Evolutionary conservation across 1,140 invertebrate species (phyloP), one percentile per base, ranked within the genome.

Genomic region (Delia radicum): DNA sequence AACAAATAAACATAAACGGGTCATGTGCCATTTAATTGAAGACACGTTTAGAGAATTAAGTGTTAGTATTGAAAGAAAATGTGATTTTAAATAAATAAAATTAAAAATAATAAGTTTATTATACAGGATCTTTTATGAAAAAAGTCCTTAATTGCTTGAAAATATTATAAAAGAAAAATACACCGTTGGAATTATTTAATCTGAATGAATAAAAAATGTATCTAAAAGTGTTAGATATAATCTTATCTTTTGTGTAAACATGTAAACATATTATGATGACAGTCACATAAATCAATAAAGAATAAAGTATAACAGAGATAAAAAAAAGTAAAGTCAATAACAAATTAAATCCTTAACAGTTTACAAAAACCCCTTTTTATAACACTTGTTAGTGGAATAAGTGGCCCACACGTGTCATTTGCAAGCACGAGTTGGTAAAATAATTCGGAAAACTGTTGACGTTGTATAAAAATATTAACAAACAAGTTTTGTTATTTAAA

Each of bases 11-110:
- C 6, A 33, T 18, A 67, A 31, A 33, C 8, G 29, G n/a, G 29
- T 12, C 65, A 33, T 69, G 65, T 69, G 65, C 15, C 29, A 18
- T 2, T 33, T 69, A 69, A 69, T 37, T 33, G 65, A 2, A 21
- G 65, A 18, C 65, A 69, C 65, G 65, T 69, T 69, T 69, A 13
- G 10, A 7, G 65, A 69, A 69, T 69, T 69, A 69, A 37, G 65
- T 69, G 65, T 2, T 29, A 65, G 4, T 15, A 15, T 42, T 24
- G 4, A 61, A 61, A 61, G 55, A 65, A 65, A 29, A 27, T 29
- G 13, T 12, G 28, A 65, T 29, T 28, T 29, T 13, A 28, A 29
- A 63, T 63, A 63, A 63, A 61, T 21, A 61, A 61, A 27, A 7
- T 26, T 29, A 28, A 65, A 65, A n/a, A 65, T 0, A 28, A 27